phyloP scores from a whole-genome alignment of 1,140 invertebrate genomes.

The Hermetia illucens region DNA sequence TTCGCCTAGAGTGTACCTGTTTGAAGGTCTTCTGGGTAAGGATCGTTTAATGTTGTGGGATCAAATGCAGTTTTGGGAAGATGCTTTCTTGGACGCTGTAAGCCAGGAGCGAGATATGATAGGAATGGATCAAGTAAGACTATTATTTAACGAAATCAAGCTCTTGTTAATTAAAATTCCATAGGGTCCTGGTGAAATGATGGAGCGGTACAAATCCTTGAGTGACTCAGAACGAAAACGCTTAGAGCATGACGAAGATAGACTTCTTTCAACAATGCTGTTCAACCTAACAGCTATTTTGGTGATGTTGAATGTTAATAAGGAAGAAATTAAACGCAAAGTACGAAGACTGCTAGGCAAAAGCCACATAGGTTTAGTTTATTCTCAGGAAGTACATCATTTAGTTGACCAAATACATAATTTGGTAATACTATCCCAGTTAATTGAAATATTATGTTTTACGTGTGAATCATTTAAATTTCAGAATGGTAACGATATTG shows the following conservation, averaged over 20 bases:
- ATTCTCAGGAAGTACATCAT: constrained; percentile 95
- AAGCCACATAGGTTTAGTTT: constrained; percentile 94
- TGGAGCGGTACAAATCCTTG: constrained; percentile 91
- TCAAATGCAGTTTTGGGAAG: constrained; percentile 99
- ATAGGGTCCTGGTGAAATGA: constrained; percentile 94
- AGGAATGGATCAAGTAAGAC: constrained; percentile 84
- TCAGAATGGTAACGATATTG: constrained; percentile 91
- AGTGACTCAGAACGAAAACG: constrained; percentile 90
- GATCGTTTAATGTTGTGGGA: constrained; percentile 84
- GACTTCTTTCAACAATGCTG: constrained; percentile 84
- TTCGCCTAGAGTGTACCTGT: constrained; percentile 75
- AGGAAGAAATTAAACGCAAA: constrained; percentile 80
- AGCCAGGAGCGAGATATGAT: constrained; percentile 98
- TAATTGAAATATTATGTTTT: constrained; percentile 5
- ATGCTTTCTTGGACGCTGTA: constrained; percentile 95
- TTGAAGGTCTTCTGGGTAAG: constrained; percentile 62
- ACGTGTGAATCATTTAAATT: constrained; percentile 1
- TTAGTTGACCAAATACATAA: constrained; percentile 90
- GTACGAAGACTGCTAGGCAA: constrained; percentile 89
- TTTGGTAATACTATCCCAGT: constrained; percentile 53
- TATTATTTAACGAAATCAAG: not conserved
- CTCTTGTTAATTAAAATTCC: not conserved
- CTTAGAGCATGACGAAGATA: constrained; percentile 95
- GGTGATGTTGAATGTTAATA: constrained; percentile 83
- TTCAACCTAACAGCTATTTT: constrained; percentile 95